A percentile compares a stretch with the other conserved stretches of the same genome.
phyloP scores from a whole-genome alignment of 2,113 vertebrate species.

The Sorex fumeus region DNA sequence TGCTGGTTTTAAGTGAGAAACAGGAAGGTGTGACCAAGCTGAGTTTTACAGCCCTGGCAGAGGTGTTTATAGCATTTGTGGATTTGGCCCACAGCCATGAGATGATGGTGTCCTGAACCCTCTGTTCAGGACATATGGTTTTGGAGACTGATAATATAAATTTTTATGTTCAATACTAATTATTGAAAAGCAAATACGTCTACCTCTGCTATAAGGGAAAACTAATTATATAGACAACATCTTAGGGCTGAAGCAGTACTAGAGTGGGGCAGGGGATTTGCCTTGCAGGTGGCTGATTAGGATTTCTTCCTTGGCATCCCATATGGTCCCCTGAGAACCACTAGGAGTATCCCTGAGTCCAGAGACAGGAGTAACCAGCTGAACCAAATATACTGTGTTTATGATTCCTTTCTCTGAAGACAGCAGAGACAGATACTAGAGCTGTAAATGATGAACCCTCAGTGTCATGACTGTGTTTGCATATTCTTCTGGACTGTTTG shows the following conservation, averaged over 20 bases:
- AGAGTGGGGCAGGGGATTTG: no score
- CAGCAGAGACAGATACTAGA: not conserved
- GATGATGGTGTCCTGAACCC: not conserved
- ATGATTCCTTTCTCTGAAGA: not conserved
- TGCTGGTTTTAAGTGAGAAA: not conserved
- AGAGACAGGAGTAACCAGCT: no score
- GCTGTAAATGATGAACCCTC: not conserved
- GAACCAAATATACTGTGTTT: no score
- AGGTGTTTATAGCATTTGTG: rapidly evolving
- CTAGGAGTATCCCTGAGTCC: no score
- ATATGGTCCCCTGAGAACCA: no score
- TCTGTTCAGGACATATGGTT: not conserved
- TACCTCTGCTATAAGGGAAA: not conserved
- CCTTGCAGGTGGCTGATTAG: no score
- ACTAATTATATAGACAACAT: not conserved
- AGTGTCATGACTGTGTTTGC: not conserved
- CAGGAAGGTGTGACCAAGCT: not conserved
- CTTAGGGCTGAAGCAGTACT: no score
- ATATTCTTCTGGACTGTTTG: not conserved
- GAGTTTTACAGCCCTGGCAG: not conserved
- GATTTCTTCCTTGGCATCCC: no score
- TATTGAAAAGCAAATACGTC: not conserved
- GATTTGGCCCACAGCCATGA: no score
- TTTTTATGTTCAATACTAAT: not conserved
- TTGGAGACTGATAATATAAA: not conserved